A percentile compares a stretch with the other conserved stretches of the same genome.
These are phyloP conservation scores for Platorchestia sp. DNA, from an alignment of 1,140 invertebrate species.

Conservation along the genomic window DNA sequence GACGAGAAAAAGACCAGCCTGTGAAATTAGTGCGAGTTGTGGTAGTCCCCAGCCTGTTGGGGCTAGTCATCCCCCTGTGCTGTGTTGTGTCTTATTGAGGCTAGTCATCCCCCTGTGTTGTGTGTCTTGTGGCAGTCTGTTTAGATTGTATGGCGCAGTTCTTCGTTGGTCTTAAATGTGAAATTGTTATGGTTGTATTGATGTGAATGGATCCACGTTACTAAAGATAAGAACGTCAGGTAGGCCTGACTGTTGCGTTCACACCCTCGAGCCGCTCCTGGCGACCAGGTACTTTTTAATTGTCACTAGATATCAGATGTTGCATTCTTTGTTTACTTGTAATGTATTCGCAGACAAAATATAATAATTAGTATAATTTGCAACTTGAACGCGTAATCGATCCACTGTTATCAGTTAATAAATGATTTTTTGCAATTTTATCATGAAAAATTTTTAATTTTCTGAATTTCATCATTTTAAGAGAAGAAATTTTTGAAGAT, in stretches of 20 bases:
- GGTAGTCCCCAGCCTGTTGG: not conserved
- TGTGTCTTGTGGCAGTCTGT: not conserved
- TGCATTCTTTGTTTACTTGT: too few relatives aligned
- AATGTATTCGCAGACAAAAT: too few relatives aligned
- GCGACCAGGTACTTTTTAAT: not conserved
- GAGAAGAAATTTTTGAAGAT: too few relatives aligned
- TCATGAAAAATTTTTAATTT: too few relatives aligned
- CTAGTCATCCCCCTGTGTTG: not conserved
- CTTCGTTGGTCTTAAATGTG: not conserved
- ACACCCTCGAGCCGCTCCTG: not conserved
- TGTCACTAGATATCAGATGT: too few relatives aligned
- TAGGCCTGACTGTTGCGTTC: not conserved
- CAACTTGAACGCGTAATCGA: too few relatives aligned
- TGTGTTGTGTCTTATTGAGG: not conserved
- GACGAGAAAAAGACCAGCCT: too few relatives aligned
- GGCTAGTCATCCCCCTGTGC: not conserved
- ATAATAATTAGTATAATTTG: too few relatives aligned
- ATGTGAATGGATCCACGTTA: conserved; percentile 2
- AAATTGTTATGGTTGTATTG: conserved; percentile 28
- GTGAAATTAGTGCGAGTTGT: too few relatives aligned
- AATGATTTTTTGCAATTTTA: too few relatives aligned
- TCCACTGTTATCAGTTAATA: too few relatives aligned
- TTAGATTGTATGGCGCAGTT: not conserved
- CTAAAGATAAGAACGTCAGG: not conserved
- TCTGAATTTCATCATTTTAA: too few relatives aligned